Evolutionary conservation across 1,140 invertebrate genomes (phyloP), one percentile per base, ranked within the genome.

Genomic region (Frieseomelitta varia): DNA sequence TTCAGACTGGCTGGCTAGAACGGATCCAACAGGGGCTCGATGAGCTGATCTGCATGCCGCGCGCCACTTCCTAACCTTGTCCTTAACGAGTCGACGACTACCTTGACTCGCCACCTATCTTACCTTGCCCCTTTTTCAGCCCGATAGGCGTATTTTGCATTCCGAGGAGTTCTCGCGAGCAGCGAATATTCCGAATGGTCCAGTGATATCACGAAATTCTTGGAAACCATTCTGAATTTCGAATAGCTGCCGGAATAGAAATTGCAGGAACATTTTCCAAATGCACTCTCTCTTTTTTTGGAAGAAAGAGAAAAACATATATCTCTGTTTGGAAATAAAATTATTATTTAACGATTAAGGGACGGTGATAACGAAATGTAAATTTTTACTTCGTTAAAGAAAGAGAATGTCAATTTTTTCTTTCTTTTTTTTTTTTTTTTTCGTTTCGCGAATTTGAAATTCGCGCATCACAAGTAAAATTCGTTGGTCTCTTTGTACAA

Each of bases 31-130:
- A 68, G 63, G 67, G 81, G 51, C 53, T 39, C 55, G 78, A 79
- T 76, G 86, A 84, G 85, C 91, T 93, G 91, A 92, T 93, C 92
- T 93, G 91, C 91, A 93, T 93, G 91, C 93, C 84, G 91, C 80
- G 75, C 88, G 77, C 84, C 88, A 73, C 88, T 88, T 91, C 89
- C 91, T 93, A 93, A 93, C 91, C 91, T 93, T 88, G 90, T 76
- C 87, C 90, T 93, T 94, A 94, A 94, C 93, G 93, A 93, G 92
- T 92, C 93, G 90, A 91, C 92, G 92, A 93, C 90, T 92, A 93
- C 90, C 88, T 88, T 82, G 80, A 27, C 88, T 89, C 90, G 90
- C 91, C 91, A 91, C 91, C 90, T 93, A 90, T 84, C 81, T 74
- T 87, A 86, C 90, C 83, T 79, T 90, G 86, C 27, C 74, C 86